These are phyloP conservation scores for Clarias batrachus DNA, from an alignment of 2,113 vertebrate genomes.

Conservation along the genomic window DNA sequence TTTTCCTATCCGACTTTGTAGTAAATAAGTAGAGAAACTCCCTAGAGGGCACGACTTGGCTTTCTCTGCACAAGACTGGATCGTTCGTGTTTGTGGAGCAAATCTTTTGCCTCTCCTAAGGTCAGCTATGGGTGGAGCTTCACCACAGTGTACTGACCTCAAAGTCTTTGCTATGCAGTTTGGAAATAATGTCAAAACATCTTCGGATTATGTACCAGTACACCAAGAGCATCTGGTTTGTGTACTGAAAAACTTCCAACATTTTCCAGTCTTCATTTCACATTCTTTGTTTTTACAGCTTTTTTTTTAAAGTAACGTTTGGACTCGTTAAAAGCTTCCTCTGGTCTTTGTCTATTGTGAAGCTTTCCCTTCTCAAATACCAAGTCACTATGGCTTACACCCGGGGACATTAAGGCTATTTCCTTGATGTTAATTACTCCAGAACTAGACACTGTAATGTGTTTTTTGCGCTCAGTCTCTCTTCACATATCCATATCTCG, in stretches of 20 bases:
- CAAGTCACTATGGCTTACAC: neutral
- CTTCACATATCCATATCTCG: neutral
- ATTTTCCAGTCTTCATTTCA: constrained; percentile 2
- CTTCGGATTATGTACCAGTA: neutral
- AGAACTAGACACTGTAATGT: neutral
- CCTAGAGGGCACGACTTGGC: neutral
- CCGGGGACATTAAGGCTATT: neutral
- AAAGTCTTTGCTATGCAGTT: constrained; percentile 35
- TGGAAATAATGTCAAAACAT: constrained; percentile 15
- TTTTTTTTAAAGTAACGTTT: neutral
- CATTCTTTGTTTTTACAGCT: constrained; percentile 1
- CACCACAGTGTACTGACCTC: constrained; percentile 40
- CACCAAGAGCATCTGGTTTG: constrained; percentile 23
- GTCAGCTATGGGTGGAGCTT: constrained; percentile 52
- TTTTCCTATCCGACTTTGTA: neutral
- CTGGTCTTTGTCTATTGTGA: neutral
- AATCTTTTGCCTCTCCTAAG: constrained; percentile 6
- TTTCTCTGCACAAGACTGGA: constrained; percentile 9
- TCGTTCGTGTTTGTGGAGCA: neutral
- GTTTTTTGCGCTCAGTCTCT: neutral
- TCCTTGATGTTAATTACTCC: neutral
- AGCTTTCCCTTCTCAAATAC: constrained; percentile 25
- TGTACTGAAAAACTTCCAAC: constrained; percentile 6
- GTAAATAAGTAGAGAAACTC: neutral
- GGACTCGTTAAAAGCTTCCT: neutral